Conservation (phyloP, 1,140 invertebrate species). For the Diprion similis region DNA sequence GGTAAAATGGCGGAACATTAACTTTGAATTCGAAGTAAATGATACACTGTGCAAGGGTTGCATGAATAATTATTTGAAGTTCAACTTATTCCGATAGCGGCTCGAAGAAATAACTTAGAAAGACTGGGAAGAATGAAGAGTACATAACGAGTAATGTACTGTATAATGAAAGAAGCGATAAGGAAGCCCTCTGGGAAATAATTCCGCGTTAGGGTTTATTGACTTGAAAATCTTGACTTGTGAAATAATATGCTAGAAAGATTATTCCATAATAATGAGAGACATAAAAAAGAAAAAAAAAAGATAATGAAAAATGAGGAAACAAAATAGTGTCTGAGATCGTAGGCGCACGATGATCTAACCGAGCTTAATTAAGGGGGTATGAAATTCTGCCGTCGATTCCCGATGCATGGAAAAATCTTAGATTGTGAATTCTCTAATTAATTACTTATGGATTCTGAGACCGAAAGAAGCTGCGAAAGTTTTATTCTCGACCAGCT, state of each 20-base stretch:
- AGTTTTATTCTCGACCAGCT: too few relatives aligned
- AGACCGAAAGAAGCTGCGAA: too few relatives aligned
- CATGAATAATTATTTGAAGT: too few relatives aligned
- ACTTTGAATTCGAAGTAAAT: too few relatives aligned
- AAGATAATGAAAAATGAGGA: background rate
- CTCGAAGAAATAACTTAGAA: background rate
- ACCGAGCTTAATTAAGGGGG: background rate
- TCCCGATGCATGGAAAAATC: too few relatives aligned
- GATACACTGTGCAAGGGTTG: too few relatives aligned
- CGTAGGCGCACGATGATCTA: background rate
- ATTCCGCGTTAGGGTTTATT: slow-evolving; percentile 35
- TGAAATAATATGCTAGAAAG: slow-evolving; percentile 1
- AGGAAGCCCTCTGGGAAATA: slow-evolving; percentile 29
- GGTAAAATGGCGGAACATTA: too few relatives aligned
- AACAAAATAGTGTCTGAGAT: background rate
- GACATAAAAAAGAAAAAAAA: too few relatives aligned
- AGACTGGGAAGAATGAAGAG: background rate
- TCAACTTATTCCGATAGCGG: background rate
- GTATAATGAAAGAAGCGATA: background rate
- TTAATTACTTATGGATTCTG: too few relatives aligned
- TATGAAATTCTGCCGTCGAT: too few relatives aligned
- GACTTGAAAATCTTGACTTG: slow-evolving; percentile 42
- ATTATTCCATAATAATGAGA: background rate
- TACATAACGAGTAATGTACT: too few relatives aligned
- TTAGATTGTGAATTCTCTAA: too few relatives aligned